A percentile compares a stretch with the other conserved stretches of the same genome.
These are phyloP conservation scores for Linnaemya vulpina DNA, from an alignment of 2,888 invertebrate genomes.

Conservation along the genomic window DNA sequence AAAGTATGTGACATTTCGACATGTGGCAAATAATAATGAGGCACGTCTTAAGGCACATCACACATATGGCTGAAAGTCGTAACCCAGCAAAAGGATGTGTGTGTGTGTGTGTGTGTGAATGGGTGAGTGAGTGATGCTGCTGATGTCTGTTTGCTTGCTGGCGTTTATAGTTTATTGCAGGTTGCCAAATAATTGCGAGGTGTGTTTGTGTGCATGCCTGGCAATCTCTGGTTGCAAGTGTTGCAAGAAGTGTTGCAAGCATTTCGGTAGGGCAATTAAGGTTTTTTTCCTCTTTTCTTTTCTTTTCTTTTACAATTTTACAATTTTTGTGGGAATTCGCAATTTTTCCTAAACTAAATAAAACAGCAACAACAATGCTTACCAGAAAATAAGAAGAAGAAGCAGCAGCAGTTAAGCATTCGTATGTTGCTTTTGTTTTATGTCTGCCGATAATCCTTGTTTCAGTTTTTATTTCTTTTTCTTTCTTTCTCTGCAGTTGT, in stretches of 20 bases:
- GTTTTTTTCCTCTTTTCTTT: too few relatives aligned
- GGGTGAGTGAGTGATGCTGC: too few relatives aligned
- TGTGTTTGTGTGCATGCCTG: conserved; percentile 47
- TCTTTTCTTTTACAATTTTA: conserved; percentile 55
- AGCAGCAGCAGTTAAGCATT: neutral
- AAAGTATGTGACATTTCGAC: conserved; percentile 70
- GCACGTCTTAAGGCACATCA: conserved; percentile 68
- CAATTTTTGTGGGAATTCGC: conserved; percentile 63
- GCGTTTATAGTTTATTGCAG: conserved; percentile 4
- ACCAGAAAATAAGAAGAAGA: neutral
- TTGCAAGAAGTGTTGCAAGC: conserved; percentile 23
- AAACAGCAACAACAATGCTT: neutral
- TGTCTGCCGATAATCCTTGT: conserved; percentile 70
- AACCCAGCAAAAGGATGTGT: conserved; percentile 44
- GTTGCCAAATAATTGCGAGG: conserved; percentile 62
- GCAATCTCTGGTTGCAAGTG: conserved; percentile 44
- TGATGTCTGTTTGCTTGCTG: neutral
- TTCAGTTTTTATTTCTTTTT: conserved; percentile 21
- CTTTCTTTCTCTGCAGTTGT: neutral
- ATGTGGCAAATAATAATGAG: conserved; percentile 71
- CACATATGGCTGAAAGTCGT: conserved; percentile 66
- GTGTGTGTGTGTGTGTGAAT: too few relatives aligned
- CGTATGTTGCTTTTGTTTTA: conserved; percentile 58
- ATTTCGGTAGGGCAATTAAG: conserved; percentile 60
- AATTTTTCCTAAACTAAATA: conserved; percentile 17